A percentile compares a stretch with the other conserved stretches of the same genome.
These are phyloP conservation scores for Gnathonemus echidnorhynchus DNA, from an alignment of 2,113 vertebrate species.

Conservation along the genomic window DNA sequence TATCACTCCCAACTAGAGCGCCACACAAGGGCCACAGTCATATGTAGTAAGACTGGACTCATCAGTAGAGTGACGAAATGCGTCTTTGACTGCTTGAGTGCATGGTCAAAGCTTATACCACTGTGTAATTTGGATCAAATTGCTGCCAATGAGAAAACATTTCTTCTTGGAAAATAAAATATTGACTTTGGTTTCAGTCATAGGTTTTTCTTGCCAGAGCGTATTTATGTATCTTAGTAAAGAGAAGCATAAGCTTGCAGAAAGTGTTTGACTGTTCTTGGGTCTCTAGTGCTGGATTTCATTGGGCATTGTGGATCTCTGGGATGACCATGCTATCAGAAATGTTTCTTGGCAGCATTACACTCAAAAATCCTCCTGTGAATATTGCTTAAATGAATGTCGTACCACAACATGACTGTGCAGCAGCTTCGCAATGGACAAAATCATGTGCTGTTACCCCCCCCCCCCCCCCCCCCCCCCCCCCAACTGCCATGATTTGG, in stretches of 20 bases:
- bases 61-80: not conserved
- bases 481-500: not conserved
- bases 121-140: not conserved
- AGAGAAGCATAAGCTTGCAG: conserved; percentile 10
- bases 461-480: no score
- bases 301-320: not conserved
- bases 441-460: not conserved
- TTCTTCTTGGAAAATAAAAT: not conserved
- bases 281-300: not conserved
- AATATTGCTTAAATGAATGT: not conserved
- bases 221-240: conserved; percentile 15
- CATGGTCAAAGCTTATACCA: not conserved
- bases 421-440: not conserved
- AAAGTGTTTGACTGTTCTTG: not conserved
- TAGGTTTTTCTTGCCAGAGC: conserved; percentile 7
- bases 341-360: not conserved
- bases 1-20: not conserved
- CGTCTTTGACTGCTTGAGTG: not conserved
- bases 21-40: not conserved
- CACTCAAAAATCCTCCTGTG: not conserved
- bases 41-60: not conserved
- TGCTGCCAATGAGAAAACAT: not conserved
- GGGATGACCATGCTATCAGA: not conserved
- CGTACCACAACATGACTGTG: not conserved
- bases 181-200: conserved; percentile 4